Conservation (phyloP, 2,113 vertebrate genomes). For the Gallinago jamesoni region DNA sequence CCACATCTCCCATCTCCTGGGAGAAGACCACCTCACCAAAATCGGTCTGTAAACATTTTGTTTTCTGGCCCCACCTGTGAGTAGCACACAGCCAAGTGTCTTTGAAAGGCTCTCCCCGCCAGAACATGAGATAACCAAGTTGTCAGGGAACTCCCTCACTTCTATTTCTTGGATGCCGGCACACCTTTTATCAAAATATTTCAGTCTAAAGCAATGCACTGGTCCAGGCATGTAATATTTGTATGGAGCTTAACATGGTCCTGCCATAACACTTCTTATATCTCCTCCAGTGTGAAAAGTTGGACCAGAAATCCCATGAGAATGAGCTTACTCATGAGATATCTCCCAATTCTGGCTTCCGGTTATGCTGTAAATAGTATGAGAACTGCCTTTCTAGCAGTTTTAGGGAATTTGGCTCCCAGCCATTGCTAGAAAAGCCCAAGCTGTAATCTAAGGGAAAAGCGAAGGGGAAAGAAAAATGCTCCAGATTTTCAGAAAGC, state of each 20-base stretch:
- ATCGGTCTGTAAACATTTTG: not conserved
- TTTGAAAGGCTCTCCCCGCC: not conserved
- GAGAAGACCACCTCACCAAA: not conserved
- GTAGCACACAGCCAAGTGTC: not conserved
- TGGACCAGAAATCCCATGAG: constrained; percentile 37
- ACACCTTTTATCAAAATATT: constrained; percentile 25
- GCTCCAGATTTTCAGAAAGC: not conserved
- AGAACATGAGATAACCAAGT: not conserved
- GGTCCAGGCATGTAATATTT: not conserved
- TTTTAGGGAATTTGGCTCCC: constrained; percentile 53
- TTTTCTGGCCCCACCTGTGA: not conserved
- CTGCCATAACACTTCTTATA: constrained; percentile 19
- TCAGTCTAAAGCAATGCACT: not conserved
- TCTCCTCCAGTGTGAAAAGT: not conserved
- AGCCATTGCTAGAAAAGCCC: constrained; percentile 37
- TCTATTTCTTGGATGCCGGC: not conserved
- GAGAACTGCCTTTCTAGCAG: constrained; percentile 56
- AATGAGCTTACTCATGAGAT: constrained; percentile 53
- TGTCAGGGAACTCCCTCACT: constrained; percentile 4
- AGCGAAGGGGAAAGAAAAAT: not conserved
- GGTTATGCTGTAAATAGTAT: constrained; percentile 51
- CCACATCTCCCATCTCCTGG: not conserved
- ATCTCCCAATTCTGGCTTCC: constrained; percentile 39
- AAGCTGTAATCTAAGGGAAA: constrained; percentile 27
- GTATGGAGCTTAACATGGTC: not conserved